Percentiles rank a stretch among this genome's conserved stretches.
phyloP scores from a whole-genome alignment of 30 jellyfish, hydroid and myxozoan genomes.

The Morbakka virulenta region DNA sequence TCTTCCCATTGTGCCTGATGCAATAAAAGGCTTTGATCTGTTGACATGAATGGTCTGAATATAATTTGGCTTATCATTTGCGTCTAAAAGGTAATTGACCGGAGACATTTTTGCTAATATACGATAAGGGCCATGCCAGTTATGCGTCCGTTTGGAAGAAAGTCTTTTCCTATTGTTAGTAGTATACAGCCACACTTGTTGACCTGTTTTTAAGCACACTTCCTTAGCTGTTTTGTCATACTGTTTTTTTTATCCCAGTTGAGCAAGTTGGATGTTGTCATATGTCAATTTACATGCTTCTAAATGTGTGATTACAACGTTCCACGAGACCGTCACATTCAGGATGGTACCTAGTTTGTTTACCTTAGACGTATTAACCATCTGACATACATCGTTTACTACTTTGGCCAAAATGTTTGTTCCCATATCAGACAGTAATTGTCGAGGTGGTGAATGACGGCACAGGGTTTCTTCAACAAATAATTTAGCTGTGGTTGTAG shows the following conservation, averaged over 20 bases:
- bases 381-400: slow-evolving; percentile 51
- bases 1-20: slow-evolving; percentile 43
- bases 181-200: slow-evolving; percentile 56
- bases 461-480: slow-evolving; percentile 46
- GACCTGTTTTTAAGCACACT: slow-evolving; percentile 15
- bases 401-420: slow-evolving; percentile 35
- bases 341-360: slow-evolving; percentile 44
- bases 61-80: slow-evolving; percentile 12
- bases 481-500: slow-evolving; percentile 47
- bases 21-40: slow-evolving; percentile 14
- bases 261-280: slow-evolving; percentile 48
- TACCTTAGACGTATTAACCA: no score
- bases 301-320: slow-evolving; percentile 41
- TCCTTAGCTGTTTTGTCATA: slow-evolving; percentile 37
- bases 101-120: slow-evolving; percentile 48
- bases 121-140: slow-evolving; percentile 73
- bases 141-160: slow-evolving; percentile 39
- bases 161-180: slow-evolving; percentile 38
- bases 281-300: no score
- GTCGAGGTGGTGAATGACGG: slow-evolving; percentile 58
- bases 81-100: slow-evolving; percentile 24
- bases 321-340: slow-evolving; percentile 57
- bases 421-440: slow-evolving; percentile 72
- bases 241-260: slow-evolving; percentile 17
- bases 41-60: slow-evolving; percentile 40